These are phyloP conservation scores for Rhynchonema sp. DNA, from an alignment of 2,888 invertebrate species.

Conservation along the genomic window DNA sequence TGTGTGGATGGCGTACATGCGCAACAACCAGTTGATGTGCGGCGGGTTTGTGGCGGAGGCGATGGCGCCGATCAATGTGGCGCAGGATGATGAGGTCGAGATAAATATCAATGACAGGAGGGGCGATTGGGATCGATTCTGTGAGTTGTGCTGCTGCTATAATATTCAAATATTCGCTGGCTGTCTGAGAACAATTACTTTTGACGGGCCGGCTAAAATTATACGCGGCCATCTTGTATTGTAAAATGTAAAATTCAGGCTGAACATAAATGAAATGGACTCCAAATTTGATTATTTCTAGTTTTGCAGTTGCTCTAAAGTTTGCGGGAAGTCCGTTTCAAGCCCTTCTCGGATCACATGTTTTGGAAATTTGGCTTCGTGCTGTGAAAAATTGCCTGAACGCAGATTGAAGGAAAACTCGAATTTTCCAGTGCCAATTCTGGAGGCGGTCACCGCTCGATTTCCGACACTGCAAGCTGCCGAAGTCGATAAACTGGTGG, in stretches of 20 bases:
- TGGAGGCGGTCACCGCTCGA: neutral
- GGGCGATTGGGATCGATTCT: conserved; percentile 85
- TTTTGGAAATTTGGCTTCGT: neutral
- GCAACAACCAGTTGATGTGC: conserved; percentile 16
- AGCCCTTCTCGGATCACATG: too few species aligned
- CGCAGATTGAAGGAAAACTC: too few species aligned
- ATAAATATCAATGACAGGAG: neutral
- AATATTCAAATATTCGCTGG: neutral
- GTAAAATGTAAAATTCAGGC: too few species aligned
- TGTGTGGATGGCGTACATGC: conserved; percentile 49
- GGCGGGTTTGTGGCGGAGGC: conserved; percentile 18
- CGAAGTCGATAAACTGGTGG: conserved; percentile 56
- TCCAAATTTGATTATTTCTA: too few species aligned
- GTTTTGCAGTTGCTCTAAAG: too few species aligned
- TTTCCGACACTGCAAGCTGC: conserved; percentile 44
- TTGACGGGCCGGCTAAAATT: too few species aligned
- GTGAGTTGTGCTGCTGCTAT: conserved; percentile 23
- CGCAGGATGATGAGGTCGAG: neutral
- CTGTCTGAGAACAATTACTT: neutral
- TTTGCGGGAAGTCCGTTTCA: too few species aligned
- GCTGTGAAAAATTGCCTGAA: too few species aligned
- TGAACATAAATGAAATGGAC: too few species aligned
- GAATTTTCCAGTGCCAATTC: neutral
- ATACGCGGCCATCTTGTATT: too few species aligned
- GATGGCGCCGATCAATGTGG: conserved; percentile 1